Percentiles rank a stretch among this genome's conserved stretches.
Conservation (phyloP, 2,888 invertebrate genomes). For the Theodoxus fluviatilis region DNA sequence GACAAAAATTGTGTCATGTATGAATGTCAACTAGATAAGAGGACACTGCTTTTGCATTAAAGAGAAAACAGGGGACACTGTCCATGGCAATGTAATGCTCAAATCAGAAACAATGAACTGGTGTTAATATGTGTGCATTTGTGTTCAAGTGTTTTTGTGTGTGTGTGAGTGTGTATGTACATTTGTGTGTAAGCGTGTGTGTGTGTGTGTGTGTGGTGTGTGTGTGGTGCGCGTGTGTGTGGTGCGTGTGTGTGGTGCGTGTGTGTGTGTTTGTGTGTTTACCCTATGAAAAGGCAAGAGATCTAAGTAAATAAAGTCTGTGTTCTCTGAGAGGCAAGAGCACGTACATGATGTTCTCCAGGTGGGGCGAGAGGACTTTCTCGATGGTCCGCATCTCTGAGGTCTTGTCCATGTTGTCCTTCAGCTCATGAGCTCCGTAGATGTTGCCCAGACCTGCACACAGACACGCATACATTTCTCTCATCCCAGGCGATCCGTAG, state of each 20-base stretch:
- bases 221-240: background rate
- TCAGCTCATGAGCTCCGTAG: slow-evolving; percentile 76
- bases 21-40: too few relatives aligned
- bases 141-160: too few relatives aligned
- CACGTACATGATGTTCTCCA: slow-evolving; percentile 54
- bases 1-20: too few relatives aligned
- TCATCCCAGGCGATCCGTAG: slow-evolving; percentile 75
- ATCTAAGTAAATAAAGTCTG: background rate
- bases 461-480: too few relatives aligned
- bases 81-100: too few relatives aligned
- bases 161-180: too few relatives aligned
- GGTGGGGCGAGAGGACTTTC: slow-evolving; percentile 75
- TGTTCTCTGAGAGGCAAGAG: background rate
- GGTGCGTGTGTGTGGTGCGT: background rate
- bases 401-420: slow-evolving; percentile 75
- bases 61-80: too few relatives aligned
- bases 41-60: too few relatives aligned
- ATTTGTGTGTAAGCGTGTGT: too few relatives aligned
- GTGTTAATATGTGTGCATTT: too few relatives aligned
- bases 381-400: slow-evolving; percentile 81
- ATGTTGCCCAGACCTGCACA: slow-evolving; percentile 80
- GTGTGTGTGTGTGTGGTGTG: too few relatives aligned
- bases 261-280: background rate
- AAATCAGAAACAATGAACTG: too few relatives aligned
- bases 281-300: background rate